A percentile compares a stretch with the other conserved stretches of the same genome.
Evolutionary conservation across 2,797 vertebrate species (phyloP).

Genomic region (Muraenolepis orangiensis): DNA sequence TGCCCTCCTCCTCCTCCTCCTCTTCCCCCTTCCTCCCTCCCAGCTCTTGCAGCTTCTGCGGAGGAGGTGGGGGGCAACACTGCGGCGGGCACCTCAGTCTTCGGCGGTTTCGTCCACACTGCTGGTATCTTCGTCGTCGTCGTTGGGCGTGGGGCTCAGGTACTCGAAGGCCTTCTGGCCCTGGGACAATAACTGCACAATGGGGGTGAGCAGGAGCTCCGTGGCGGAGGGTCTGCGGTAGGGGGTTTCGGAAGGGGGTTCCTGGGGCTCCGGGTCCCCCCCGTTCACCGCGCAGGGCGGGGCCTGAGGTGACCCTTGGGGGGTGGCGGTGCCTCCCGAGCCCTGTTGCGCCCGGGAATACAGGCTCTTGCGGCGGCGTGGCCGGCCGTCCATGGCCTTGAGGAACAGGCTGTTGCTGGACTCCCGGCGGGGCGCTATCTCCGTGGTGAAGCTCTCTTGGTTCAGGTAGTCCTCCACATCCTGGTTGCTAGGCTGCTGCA

Average conservation of each 20-base stretch:
- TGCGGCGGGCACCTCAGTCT: slow-evolving; percentile 7
- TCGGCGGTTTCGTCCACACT: slow-evolving; percentile 14
- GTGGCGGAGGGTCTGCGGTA: slow-evolving; percentile 49
- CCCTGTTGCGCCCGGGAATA: slow-evolving; percentile 24
- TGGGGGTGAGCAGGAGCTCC: slow-evolving; percentile 61
- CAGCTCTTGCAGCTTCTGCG: background rate
- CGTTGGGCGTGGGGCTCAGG: slow-evolving; percentile 52
- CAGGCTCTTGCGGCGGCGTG: slow-evolving; percentile 60
- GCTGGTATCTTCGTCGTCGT: slow-evolving; percentile 13
- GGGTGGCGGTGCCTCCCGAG: slow-evolving; percentile 9
- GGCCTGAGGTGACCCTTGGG: slow-evolving; percentile 7
- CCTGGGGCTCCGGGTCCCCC: slow-evolving; percentile 26
- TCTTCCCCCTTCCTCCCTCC: background rate
- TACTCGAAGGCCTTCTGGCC: slow-evolving; percentile 71
- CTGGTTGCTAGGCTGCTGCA: slow-evolving; percentile 57
- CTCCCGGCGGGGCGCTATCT: slow-evolving; percentile 41
- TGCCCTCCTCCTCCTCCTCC: background rate
- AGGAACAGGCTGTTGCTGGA: slow-evolving; percentile 63
- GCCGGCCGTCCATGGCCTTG: slow-evolving; percentile 66
- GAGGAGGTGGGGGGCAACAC: background rate
- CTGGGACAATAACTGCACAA: slow-evolving; percentile 69
- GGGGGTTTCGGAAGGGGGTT: slow-evolving; percentile 13
- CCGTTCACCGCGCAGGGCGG: slow-evolving; percentile 17
- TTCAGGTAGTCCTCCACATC: slow-evolving; percentile 63
- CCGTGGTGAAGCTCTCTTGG: slow-evolving; percentile 46